Base-by-base conservation (phyloP, 92 coral and sea anemone species). In the Isaurus tuberculatus region DNA sequence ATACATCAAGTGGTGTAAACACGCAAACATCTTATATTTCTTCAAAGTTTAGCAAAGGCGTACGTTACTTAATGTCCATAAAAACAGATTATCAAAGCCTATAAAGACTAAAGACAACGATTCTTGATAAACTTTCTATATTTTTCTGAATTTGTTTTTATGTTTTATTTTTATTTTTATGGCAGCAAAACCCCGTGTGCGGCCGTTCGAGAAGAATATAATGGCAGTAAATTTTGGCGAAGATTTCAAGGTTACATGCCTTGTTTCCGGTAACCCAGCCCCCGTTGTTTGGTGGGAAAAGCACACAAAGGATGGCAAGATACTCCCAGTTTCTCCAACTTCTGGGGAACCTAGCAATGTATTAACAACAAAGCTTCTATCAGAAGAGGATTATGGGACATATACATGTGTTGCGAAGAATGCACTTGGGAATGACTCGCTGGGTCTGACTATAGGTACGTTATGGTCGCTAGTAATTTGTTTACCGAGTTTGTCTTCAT, bases 241-340 rank as follows among this genome's bases (percentile, higher is more conserved):
- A 20, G 83, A 46, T 17, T 80, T 93, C 0, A 81, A 86, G 19
- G 65, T 84, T 33, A 53, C 72, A 29, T 93, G 98, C 72, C 32
- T 23, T 17, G 98, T 90, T n/a, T 80, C 73, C 1, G 98, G 98
- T 3, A 93, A 93, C 72, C 98, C 98, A 31, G 33, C 37, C 19
- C 98, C 98, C 16, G 70, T 81, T 1, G 86, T 93, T 17, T 86
- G 64, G 72, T 93, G 94, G 94, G 69, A 87, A 34, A 81, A 53
- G 66, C 83, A 84, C 77, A 69, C 89, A 2, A 63, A 8, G 0
- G 78, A 86, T 5, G 91, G 83, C 6, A 20, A 29, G 8, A 60
- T 75, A 29, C 31, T 40, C 20, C 90, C 90, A 6, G 87, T 89
- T 70, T 42, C 60, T 34, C 31, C 83, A 14, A 55, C 28, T 40